Base-by-base conservation (phyloP, 2,113 vertebrate species). In the Perognathus longimembris region DNA sequence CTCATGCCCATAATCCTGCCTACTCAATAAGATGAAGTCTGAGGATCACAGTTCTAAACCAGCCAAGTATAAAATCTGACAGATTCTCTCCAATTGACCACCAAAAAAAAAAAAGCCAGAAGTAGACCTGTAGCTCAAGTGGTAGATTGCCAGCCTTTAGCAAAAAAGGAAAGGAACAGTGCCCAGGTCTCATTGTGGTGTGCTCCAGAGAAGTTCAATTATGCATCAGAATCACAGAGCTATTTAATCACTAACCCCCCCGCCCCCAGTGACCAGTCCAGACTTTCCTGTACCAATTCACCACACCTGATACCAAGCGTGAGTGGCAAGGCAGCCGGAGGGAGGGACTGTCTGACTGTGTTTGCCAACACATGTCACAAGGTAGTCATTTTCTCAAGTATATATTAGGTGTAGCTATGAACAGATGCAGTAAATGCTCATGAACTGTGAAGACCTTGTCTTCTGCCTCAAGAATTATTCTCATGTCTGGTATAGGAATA, bases 341-440 rank as follows among this genome's bases (percentile, higher is more conserved):
- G 7, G 1, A 26, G 63, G 57, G 3, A 18, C 1, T 14, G 4
- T 17, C 50, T 2, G 0, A 9, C 26, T 5, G 1, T n/a, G 61
- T 73, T 61, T 6, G 14, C 7, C 61, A 61, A 64, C 54, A 24
- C 17, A 50, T 36, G 1, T 28, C n/a, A 74, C 20, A 36, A 80
- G 24, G 10, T 28, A 36, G 1, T 6, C 7, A 5, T 32, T 63
- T 82, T 82, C 69, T 26, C 38, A 10, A 64, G 12, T 20, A 10
- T 5, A 4, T 8, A 28, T 17, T 14, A 20, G 26, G 88, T 64
- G 30, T 18, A 15, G 18, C 18, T 77, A 36, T 59, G 21, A 78
- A 66, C 7, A 71, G 24, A 30, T 40, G 45, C 14, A 74, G 38
- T 40, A 67, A 67, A 63, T 26, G 18, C 14, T 50, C 21, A 15